Percentiles rank a stretch among this genome's conserved stretches.
Conservation (phyloP, 92 coral and sea anemone genomes). For the Epizoanthus fatuus region DNA sequence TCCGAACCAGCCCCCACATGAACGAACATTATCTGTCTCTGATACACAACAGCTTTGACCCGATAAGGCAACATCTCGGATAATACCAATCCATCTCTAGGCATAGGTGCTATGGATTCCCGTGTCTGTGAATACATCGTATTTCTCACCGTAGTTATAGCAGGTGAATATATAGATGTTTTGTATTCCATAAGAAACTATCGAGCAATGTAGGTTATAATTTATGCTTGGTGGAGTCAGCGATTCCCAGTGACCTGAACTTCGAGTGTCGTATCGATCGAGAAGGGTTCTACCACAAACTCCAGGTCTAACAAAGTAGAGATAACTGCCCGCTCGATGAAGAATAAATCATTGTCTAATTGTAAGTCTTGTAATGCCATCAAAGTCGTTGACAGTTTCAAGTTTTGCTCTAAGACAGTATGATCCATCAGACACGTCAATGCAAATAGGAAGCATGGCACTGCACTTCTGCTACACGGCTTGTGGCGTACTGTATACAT, state of each 20-base stretch:
- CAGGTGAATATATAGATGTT: neutral
- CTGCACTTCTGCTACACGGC: neutral
- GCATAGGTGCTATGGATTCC: neutral
- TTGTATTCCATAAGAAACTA: neutral
- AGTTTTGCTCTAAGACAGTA: too few relatives aligned
- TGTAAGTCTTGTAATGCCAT: too few relatives aligned
- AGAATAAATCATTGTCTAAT: too few relatives aligned
- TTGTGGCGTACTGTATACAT: neutral
- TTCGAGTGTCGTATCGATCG: slow-evolving; percentile 24
- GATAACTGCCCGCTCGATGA: too few relatives aligned
- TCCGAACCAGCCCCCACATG: neutral
- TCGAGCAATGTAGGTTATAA: neutral
- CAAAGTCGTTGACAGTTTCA: too few relatives aligned
- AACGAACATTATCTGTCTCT: neutral
- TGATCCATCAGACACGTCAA: too few relatives aligned
- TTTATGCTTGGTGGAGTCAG: neutral
- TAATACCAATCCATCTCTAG: neutral
- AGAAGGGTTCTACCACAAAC: slow-evolving; percentile 1
- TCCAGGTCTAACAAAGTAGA: neutral
- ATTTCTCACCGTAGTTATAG: neutral
- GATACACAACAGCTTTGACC: neutral
- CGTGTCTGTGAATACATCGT: neutral
- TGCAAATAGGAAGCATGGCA: too few relatives aligned
- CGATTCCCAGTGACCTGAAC: slow-evolving; percentile 5
- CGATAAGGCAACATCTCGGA: too few relatives aligned